These are phyloP conservation scores for Julus scandinavius DNA, from an alignment of 2,888 invertebrate species.

Conservation along the genomic window DNA sequence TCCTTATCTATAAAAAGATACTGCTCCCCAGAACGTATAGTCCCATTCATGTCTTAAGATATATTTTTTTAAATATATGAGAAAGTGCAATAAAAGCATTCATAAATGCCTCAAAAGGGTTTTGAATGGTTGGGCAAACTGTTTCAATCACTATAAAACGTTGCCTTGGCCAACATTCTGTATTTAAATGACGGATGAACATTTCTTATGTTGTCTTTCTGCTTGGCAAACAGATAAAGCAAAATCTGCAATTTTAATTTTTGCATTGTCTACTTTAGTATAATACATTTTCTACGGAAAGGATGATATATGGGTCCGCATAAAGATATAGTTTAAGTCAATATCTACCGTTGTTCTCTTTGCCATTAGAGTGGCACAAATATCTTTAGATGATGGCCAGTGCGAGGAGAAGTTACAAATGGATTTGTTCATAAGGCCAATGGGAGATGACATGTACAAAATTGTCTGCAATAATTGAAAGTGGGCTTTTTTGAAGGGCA, in stretches of 20 bases:
- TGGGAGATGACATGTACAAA: slow-evolving; percentile 6
- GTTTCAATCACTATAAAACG: slow-evolving; percentile 26
- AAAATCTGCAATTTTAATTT: slow-evolving; percentile 31
- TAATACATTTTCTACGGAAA: background rate
- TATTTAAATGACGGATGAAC: background rate
- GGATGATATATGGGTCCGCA: background rate
- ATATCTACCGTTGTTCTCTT: background rate
- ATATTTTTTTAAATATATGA: slow-evolving; percentile 26
- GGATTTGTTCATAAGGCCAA: background rate
- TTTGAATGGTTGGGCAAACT: background rate
- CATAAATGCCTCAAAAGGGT: slow-evolving; percentile 9
- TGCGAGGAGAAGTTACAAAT: slow-evolving; percentile 4
- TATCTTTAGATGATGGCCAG: slow-evolving; percentile 8
- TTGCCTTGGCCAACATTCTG: slow-evolving; percentile 14
- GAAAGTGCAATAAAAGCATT: slow-evolving; percentile 31
- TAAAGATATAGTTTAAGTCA: background rate
- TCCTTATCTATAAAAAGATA: slow-evolving; percentile 10
- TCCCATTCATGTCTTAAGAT: slow-evolving; percentile 4
- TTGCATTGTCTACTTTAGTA: background rate
- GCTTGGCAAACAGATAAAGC: background rate
- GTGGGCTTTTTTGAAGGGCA: slow-evolving; percentile 17
- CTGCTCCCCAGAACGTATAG: background rate
- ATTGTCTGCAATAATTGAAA: slow-evolving; percentile 4
- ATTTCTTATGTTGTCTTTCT: background rate
- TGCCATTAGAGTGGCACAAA: slow-evolving; percentile 8